phyloP scores from a whole-genome alignment of 64 coral and sea anemone genomes.

The Platygyra sinensis region DNA sequence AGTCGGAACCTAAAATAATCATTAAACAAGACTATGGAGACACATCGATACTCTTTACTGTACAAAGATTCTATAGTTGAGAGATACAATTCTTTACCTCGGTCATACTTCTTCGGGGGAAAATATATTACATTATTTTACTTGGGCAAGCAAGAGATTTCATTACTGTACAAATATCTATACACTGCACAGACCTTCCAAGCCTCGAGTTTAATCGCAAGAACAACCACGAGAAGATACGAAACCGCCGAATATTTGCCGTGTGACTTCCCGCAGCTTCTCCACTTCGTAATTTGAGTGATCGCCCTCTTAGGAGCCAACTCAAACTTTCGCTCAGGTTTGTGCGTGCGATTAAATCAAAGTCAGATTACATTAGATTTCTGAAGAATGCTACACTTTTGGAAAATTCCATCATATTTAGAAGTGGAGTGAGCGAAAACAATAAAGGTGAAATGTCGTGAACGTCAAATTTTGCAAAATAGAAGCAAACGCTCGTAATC shows the following conservation, averaged over 20 bases:
- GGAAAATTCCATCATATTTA: too few relatives aligned
- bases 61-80: background rate
- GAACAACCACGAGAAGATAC: background rate
- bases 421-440: too few relatives aligned
- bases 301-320: too few relatives aligned
- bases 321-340: too few relatives aligned
- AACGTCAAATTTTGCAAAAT: too few relatives aligned
- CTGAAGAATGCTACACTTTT: too few relatives aligned
- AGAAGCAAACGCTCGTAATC: too few relatives aligned
- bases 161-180: background rate
- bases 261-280: background rate
- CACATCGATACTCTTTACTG: background rate
- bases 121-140: conserved; percentile 16
- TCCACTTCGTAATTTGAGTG: too few relatives aligned
- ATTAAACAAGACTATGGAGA: background rate
- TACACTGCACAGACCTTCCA: background rate
- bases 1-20: too few relatives aligned
- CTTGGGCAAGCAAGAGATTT: background rate
- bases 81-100: background rate
- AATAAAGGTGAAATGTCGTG: too few relatives aligned
- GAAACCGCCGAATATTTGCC: background rate
- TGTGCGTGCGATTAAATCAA: too few relatives aligned
- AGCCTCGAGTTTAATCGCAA: background rate
- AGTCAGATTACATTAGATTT: too few relatives aligned
- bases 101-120: background rate